These are phyloP conservation scores for Hippoglossus hippoglossus DNA, from an alignment of 2,797 vertebrate species.

Conservation along the genomic window DNA sequence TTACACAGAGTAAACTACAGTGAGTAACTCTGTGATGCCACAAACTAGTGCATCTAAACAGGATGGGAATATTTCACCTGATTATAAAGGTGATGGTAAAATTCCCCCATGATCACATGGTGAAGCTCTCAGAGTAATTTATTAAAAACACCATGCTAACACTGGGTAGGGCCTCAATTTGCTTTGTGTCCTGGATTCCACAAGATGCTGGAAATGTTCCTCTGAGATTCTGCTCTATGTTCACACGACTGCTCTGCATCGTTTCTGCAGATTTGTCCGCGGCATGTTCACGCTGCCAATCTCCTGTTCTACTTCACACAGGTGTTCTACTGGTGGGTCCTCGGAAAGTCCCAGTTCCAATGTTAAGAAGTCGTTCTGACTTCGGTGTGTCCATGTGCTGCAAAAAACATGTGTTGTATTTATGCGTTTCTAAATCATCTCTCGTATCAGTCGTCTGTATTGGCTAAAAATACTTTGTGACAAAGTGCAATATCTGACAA, in stretches of 20 bases:
- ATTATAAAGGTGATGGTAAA: background rate
- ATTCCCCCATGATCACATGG: background rate
- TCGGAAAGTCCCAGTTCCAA: too few species aligned
- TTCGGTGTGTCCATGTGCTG: too few species aligned
- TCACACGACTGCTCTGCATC: background rate
- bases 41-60: constrained; percentile 16
- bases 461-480: too few species aligned
- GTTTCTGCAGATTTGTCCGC: background rate
- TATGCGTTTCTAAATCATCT: too few species aligned
- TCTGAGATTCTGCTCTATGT: background rate
- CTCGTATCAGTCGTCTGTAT: too few species aligned
- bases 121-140: background rate
- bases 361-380: too few species aligned
- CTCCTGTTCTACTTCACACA: background rate
- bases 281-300: background rate
- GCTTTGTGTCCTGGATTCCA: background rate
- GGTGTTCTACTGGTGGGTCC: background rate
- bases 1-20: constrained; percentile 35
- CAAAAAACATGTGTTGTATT: too few species aligned
- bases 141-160: background rate
- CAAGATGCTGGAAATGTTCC: background rate
- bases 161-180: background rate
- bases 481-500: too few species aligned
- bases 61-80: constrained; percentile 14
- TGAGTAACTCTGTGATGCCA: background rate